Evolutionary conservation across 2,797 vertebrate species (phyloP).

Genomic region (Leptodactylus fallax): DNA sequence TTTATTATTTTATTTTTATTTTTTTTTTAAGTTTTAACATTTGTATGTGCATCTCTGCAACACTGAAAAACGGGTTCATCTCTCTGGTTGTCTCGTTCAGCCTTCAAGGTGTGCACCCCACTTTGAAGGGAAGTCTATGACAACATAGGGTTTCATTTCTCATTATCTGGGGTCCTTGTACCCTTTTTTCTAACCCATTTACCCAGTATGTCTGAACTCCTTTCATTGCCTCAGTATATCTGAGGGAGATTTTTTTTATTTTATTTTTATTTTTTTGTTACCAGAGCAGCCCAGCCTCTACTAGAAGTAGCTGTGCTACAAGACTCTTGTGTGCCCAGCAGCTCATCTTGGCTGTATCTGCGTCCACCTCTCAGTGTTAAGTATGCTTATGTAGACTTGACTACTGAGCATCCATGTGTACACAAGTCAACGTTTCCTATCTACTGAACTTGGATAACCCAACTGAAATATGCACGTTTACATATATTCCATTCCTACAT

Average conservation of each 20-base stretch:
- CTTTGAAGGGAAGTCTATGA: slow-evolving; percentile 5
- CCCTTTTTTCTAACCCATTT: slow-evolving; percentile 11
- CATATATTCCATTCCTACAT: slow-evolving; percentile 28
- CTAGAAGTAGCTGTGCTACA: slow-evolving; percentile 7
- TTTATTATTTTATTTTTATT: neutral
- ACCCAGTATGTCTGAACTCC: slow-evolving; percentile 24
- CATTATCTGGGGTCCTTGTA: slow-evolving; percentile 46
- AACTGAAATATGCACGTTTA: slow-evolving; percentile 23
- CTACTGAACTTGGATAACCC: slow-evolving; percentile 16
- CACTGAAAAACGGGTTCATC: slow-evolving; percentile 69
- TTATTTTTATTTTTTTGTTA: neutral
- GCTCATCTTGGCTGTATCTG: neutral
- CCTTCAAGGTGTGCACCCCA: slow-evolving; percentile 30
- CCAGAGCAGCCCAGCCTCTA: neutral
- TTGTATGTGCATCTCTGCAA: slow-evolving; percentile 36
- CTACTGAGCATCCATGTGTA: neutral
- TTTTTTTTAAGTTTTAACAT: slow-evolving; percentile 21
- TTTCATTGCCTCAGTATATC: neutral
- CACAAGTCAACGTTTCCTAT: neutral
- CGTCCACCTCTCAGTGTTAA: slow-evolving; percentile 19
- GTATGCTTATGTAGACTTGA: neutral
- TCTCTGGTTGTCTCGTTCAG: slow-evolving; percentile 67
- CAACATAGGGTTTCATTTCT: slow-evolving; percentile 50
- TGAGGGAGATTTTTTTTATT: neutral
- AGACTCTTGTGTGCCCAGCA: neutral